Conservation (phyloP, 1,140 invertebrate genomes). For the Dryas iulia region DNA sequence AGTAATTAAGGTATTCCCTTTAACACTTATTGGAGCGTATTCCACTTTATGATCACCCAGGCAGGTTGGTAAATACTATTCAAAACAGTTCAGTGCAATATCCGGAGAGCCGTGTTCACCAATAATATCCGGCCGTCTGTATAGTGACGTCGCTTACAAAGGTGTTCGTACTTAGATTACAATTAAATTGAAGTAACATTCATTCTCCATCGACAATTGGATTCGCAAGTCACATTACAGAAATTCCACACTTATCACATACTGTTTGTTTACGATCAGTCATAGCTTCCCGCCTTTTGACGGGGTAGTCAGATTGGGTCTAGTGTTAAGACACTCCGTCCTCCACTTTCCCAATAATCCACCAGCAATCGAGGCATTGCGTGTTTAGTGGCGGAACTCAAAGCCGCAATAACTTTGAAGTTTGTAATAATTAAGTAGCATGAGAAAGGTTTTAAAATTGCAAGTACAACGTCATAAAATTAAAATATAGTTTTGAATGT, state of each 20-base stretch:
- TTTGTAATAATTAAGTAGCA: too few relatives aligned
- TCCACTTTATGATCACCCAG: neutral
- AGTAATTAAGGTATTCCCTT: neutral
- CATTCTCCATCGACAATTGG: too few relatives aligned
- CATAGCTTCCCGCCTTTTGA: too few relatives aligned
- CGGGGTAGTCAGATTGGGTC: too few relatives aligned
- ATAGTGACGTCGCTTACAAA: neutral
- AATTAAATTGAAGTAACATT: neutral
- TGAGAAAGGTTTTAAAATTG: neutral
- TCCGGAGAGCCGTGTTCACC: constrained; percentile 47
- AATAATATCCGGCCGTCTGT: constrained; percentile 46
- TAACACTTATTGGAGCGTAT: neutral
- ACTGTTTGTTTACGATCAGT: too few relatives aligned
- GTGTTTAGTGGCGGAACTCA: too few relatives aligned
- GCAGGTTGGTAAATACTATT: constrained; percentile 40
- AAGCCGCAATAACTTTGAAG: too few relatives aligned
- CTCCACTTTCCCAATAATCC: too few relatives aligned
- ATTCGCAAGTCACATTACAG: too few relatives aligned
- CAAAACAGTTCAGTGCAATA: constrained; percentile 46
- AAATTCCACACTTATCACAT: too few relatives aligned
- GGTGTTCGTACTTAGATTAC: neutral
- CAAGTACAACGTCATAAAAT: neutral
- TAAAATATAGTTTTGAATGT: constrained; percentile 18
- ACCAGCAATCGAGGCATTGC: too few relatives aligned
- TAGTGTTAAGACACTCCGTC: too few relatives aligned